Evolutionary conservation across 1,140 invertebrate species (phyloP).

Genomic region (Pantala flavescens): DNA sequence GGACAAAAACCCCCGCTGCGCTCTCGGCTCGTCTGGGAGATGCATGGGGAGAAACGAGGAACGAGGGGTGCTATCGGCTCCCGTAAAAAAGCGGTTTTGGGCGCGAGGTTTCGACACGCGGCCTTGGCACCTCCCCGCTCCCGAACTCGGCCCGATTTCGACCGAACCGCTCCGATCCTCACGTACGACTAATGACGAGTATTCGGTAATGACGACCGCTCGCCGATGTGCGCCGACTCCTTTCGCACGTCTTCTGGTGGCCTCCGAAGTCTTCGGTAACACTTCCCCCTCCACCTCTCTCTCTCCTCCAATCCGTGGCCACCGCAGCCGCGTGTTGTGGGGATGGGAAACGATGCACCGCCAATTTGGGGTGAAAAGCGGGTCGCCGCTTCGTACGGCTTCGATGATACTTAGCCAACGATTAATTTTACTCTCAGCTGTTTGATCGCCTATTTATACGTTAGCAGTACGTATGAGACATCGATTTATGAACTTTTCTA

Average conservation of each 20-base stretch:
- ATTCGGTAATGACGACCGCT: slow-evolving; percentile 23
- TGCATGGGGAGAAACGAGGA: slow-evolving; percentile 18
- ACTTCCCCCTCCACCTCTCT: slow-evolving; percentile 15
- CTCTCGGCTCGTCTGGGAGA: slow-evolving; percentile 12
- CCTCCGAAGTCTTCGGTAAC: neutral
- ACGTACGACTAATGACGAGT: slow-evolving; percentile 15
- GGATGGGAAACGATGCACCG: slow-evolving; percentile 28
- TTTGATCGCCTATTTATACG: too few species aligned
- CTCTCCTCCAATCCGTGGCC: slow-evolving; percentile 24
- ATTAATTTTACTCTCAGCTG: too few species aligned
- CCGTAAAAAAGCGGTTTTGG: too few species aligned
- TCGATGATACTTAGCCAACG: too few species aligned
- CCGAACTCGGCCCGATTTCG: neutral
- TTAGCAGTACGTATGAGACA: too few species aligned
- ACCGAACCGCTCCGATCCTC: slow-evolving; percentile 8
- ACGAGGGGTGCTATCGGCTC: neutral
- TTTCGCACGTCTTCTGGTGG: slow-evolving; percentile 12
- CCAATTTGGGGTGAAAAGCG: slow-evolving; percentile 33
- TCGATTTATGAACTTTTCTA: too few species aligned
- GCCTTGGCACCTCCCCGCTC: neutral
- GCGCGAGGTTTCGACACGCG: slow-evolving; percentile 8
- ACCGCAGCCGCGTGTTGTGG: slow-evolving; percentile 29
- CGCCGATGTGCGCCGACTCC: slow-evolving; percentile 22
- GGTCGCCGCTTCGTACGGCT: too few species aligned
- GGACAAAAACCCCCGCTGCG: neutral